Base-by-base conservation (phyloP, 2,797 vertebrate genomes). In the Botia almorhae region DNA sequence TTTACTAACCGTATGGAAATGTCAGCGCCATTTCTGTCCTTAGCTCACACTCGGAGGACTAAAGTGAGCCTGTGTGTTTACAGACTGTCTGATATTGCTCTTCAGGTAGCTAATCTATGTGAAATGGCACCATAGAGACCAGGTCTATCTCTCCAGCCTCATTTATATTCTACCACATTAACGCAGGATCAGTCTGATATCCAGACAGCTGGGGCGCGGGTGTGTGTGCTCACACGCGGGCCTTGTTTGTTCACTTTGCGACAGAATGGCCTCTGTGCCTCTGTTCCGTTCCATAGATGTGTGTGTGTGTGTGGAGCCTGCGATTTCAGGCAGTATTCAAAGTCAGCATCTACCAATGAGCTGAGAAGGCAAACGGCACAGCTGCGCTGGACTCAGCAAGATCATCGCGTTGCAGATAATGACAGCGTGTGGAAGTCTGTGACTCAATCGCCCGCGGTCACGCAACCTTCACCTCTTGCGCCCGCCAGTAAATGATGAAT, bases 171-270 rank as follows among this genome's bases (percentile, higher is more conserved):
- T 84, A 69, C 70, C 87, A 78, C 65, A 81, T 87, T 85, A 58
- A 51, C 61, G n/a, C 21, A 19, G 56, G 64, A 80, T 16, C 23
- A 39, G 82, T 79, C 85, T 70, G 65, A 73, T 51, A 82, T 81
- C 79, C 83, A 83, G 89, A 85, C 89, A 89, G 89, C 86, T 88
- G 90, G 87, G 85, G 85, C 78, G 83, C 74, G 86, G 87, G 90
- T 86, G 87, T 87, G 86, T 17, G 85, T 82, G 82, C 68, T 81
- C 84, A 84, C 86, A 84, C 14, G 43, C 23, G 51, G 83, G 83
- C 83, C 81, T 85, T 85, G 51, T 90, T 87, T 90, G 84, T 86
- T 89, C 82, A 85, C 79, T 88, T 90, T 90, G 89, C 88, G 88
- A 90, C 80, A 60, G 83, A 78, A 86, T 90, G 89, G 84, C 85